Evolutionary conservation across 2,797 vertebrate species (phyloP), one percentile per base, ranked within the genome.

Genomic region (Uromys caudimaculatus): DNA sequence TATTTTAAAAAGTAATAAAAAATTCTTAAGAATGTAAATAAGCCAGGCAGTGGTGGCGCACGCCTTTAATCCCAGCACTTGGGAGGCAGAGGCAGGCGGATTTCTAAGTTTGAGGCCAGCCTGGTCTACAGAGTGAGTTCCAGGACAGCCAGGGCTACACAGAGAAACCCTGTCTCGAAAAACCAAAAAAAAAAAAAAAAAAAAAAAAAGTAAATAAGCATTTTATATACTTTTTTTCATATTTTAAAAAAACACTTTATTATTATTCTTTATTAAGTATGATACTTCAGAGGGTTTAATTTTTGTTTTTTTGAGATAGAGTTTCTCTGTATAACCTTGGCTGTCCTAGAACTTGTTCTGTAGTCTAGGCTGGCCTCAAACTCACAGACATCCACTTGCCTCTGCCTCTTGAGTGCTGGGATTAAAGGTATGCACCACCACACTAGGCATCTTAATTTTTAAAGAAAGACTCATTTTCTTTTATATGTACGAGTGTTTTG

Each of bases 1-100:
- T 96, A 64, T n/a, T 90, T 87, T 96, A 52, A 88, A 93, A 83
- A 60, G 23, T 82, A 24, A 58, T 58, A 19, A 58, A 82, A 27
- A 83, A 29, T 60, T 60, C 24, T 60, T 60, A 83, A 83, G 35
- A 82, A 38, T 60, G 9, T 83, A 83, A 82, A 38, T 58, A 56
- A 81, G 38, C 52, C n/a, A n/a, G n/a, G n/a, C n/a, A n/a, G n/a
- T n/a, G n/a, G n/a, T n/a, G n/a, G n/a, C n/a, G n/a, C n/a, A n/a
- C n/a, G n/a, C n/a, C n/a, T n/a, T n/a, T n/a, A n/a, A n/a, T n/a
- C n/a, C n/a, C n/a, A n/a, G n/a, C n/a, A n/a, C n/a, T n/a, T n/a
- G n/a, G n/a, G n/a, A n/a, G n/a, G n/a, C n/a, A n/a, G n/a, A n/a
- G n/a, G n/a, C n/a, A n/a, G n/a, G n/a, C n/a, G n/a, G n/a, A n/a